Conservation (phyloP, 2,113 vertebrate genomes). For the Elaphurus davidianus region DNA sequence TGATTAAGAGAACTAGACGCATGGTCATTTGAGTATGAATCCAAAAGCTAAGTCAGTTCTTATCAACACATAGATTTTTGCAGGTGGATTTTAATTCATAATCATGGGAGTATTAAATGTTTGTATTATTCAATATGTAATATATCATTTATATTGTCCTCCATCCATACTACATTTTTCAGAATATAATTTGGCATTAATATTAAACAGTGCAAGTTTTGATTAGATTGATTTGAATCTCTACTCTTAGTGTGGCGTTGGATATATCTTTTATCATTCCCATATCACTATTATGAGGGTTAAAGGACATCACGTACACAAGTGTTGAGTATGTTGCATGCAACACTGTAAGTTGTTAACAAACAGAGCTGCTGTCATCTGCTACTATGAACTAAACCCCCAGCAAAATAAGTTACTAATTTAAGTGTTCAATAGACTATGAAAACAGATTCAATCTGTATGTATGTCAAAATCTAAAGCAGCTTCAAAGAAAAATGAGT, state of each 20-base stretch:
- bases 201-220: neutral
- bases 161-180: neutral
- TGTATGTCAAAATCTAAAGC: neutral
- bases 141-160: neutral
- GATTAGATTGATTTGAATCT: neutral
- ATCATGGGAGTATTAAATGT: neutral
- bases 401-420: neutral
- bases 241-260: neutral
- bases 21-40: neutral
- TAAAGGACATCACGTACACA: neutral
- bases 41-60: neutral
- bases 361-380: neutral
- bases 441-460: neutral
- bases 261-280: neutral
- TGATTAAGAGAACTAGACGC: neutral
- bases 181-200: neutral
- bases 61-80: neutral
- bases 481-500: neutral
- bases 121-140: neutral
- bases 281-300: neutral
- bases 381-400: neutral
- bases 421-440: neutral
- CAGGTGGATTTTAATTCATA: neutral
- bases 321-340: fast-evolving
- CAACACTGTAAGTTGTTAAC: neutral